Evolutionary conservation across 2,888 invertebrate genomes (phyloP).

Genomic region (Himalopsyche anomala): DNA sequence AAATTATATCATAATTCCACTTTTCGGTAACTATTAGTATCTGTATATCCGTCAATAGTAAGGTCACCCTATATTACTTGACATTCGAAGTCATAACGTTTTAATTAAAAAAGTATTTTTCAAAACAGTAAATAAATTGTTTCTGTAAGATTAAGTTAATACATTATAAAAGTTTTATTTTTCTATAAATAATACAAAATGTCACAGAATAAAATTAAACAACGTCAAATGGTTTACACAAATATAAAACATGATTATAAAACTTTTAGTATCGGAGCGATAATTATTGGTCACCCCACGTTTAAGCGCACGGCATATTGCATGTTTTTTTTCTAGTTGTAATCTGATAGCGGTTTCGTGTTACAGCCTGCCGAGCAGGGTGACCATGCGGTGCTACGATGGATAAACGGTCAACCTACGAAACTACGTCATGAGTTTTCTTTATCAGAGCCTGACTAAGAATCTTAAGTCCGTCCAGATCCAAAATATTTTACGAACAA

Average conservation of each 20-base stretch:
- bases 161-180: not conserved
- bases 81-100: no score
- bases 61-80: no score
- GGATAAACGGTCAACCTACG: not conserved
- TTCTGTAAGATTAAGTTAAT: no score
- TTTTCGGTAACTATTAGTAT: no score
- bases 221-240: not conserved
- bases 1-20: no score
- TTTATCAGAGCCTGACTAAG: not conserved
- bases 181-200: not conserved
- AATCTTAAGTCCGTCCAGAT: not conserved
- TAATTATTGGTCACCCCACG: slow-evolving; percentile 46
- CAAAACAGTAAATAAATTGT: no score
- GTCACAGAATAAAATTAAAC: not conserved
- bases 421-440: not conserved
- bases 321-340: slow-evolving; percentile 62
- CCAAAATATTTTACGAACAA: no score
- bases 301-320: slow-evolving; percentile 61
- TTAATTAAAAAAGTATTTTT: no score
- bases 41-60: no score
- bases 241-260: slow-evolving; percentile 35
- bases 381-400: slow-evolving; percentile 27
- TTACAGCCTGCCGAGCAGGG: not conserved
- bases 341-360: slow-evolving; percentile 61
- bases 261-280: slow-evolving; percentile 35